Base-by-base conservation (phyloP, 2,888 invertebrate genomes). In the Aelia acuminata region DNA sequence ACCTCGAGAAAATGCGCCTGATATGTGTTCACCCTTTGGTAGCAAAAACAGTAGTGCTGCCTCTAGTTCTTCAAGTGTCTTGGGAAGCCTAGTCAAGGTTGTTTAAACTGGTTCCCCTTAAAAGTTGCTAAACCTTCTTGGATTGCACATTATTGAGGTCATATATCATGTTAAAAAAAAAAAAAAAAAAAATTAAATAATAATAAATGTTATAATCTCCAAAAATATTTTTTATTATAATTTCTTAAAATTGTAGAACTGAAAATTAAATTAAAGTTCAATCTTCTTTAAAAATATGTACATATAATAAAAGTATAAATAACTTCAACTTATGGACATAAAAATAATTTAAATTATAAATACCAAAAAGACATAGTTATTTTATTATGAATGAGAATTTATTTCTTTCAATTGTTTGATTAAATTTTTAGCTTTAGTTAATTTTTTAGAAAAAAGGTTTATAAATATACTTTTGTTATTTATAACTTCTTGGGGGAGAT, bases 141-240 rank as follows among this genome's bases (percentile, higher is more conserved):
- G 80, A 80, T 80, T 80, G 80, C 80, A 80, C n/a, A 80, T 80
- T 80, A 80, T 43, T 80, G 80, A 80, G 80, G 80, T 80, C 80
- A 80, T 80, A 80, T 80, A 80, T 13, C n/a, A 11, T 43, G 39
- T 80, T n/a, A 80, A 43, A 39, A 75, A 39, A 75, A 31, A 22
- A 57, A 57, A 57, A 26, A 3, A 26, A 57, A 26, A 7, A 57
- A 57, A n/a, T 10, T n/a, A 53, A n/a, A 50, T 3, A 22, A 7
- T 57, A 13, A 57, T 26, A 57, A 57, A 49, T 2, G 11, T 53
- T n/a, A 53, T 53, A 53, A 53, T 53, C 18, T 5, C 18, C 22
- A 22, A 53, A 53, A 53, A 53, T n/a, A 53, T 49, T 53, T 13
- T 53, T 22, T 2, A 22, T 50, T n/a, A n/a, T 1, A n/a, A 5